These are phyloP conservation scores for Diacarnus erythraeanus DNA, from an alignment of 37 sponge, comb jelly and placozoan species.

Conservation along the genomic window DNA sequence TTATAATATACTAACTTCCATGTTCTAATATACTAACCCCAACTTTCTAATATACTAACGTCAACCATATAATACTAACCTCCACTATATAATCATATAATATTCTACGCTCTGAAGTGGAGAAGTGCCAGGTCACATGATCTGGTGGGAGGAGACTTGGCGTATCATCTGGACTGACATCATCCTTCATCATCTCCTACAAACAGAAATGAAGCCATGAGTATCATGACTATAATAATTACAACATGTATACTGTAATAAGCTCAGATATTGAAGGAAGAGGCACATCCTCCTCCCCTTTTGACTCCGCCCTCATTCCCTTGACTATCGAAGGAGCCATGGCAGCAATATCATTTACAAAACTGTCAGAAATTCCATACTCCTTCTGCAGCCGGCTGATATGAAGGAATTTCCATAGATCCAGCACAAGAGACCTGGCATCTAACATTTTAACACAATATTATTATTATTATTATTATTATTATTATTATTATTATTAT, in stretches of 20 bases:
- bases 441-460: conserved; percentile 12
- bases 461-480: too few relatives aligned
- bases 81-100: conserved; percentile 69
- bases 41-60: too few relatives aligned
- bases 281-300: not conserved
- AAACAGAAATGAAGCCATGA: not conserved
- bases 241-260: conserved; percentile 3
- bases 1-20: too few relatives aligned
- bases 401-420: conserved; percentile 64
- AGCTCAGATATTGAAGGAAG: conserved; percentile 2
- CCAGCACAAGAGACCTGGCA: conserved; percentile 40
- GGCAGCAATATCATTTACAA: conserved; percentile 46
- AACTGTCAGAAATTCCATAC: conserved; percentile 19
- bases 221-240: not conserved
- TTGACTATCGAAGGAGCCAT: not conserved
- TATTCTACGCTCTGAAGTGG: conserved; percentile 41
- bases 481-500: too few relatives aligned
- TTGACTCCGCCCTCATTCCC: not conserved
- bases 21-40: too few relatives aligned
- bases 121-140: conserved; percentile 4
- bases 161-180: too few relatives aligned
- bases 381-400: conserved; percentile 26
- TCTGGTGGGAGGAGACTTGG: conserved; percentile 36
- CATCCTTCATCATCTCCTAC: not conserved
- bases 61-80: too few relatives aligned